Conservation (phyloP, 2,888 invertebrate genomes). For the Folsomia manolachei region DNA sequence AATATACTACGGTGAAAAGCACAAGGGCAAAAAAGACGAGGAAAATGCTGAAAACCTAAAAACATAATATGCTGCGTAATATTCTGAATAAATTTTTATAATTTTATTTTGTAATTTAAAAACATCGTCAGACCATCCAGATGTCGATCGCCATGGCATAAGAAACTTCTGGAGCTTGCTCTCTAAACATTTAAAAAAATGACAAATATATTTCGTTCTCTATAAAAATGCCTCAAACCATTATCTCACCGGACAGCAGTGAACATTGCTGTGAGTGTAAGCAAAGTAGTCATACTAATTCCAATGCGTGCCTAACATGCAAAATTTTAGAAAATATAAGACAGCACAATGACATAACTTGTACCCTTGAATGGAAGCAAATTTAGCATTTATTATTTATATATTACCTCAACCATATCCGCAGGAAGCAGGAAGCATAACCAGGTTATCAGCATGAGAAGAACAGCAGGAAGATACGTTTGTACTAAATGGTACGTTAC, state of each 20-base stretch:
- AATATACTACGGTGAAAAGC: not conserved
- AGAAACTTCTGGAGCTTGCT: conserved; percentile 41
- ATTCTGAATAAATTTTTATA: too few species aligned
- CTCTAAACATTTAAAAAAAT: conserved; percentile 20
- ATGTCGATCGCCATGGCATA: conserved; percentile 42
- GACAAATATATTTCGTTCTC: not conserved
- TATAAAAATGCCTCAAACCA: not conserved
- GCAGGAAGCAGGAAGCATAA: conserved; percentile 42
- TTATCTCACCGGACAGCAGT: conserved; percentile 39
- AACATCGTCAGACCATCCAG: too few species aligned
- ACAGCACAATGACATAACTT: too few species aligned
- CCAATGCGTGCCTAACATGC: conserved; percentile 47
- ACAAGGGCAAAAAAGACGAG: not conserved
- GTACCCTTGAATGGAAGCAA: too few species aligned
- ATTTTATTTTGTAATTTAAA: too few species aligned
- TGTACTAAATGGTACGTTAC: conserved; percentile 44
- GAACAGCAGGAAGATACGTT: conserved; percentile 39
- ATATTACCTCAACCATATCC: conserved; percentile 39
- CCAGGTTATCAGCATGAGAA: conserved; percentile 45
- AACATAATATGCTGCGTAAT: too few species aligned
- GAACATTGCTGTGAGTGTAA: conserved; percentile 46
- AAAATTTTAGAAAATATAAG: too few species aligned
- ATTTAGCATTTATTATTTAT: too few species aligned
- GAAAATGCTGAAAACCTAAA: not conserved
- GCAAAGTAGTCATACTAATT: conserved; percentile 43